Evolutionary conservation across 2,888 invertebrate genomes (phyloP).

Genomic region (Drosophila paranaensis): DNA sequence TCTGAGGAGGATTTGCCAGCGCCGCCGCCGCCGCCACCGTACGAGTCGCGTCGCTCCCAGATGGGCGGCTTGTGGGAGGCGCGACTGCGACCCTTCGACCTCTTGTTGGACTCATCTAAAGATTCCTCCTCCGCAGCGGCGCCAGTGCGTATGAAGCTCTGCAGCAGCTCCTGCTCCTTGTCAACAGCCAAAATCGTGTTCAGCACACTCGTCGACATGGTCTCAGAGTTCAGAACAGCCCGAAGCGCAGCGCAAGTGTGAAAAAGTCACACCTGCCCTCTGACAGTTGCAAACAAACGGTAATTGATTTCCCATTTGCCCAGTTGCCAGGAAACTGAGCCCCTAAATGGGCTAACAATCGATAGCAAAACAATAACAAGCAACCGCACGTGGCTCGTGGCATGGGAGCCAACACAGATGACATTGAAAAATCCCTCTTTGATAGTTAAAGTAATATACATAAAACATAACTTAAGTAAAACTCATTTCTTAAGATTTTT

Average conservation of each 20-base stretch:
- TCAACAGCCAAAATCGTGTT: conserved; percentile 88
- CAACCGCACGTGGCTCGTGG: neutral
- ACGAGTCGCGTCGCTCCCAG: conserved; percentile 70
- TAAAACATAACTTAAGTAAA: neutral
- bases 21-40: conserved; percentile 34
- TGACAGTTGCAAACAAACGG: conserved; percentile 56
- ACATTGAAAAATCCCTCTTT: conserved; percentile 1
- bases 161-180: conserved; percentile 90
- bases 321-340: conserved; percentile 71
- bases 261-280: conserved; percentile 66
- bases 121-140: conserved; percentile 86
- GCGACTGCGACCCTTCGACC: conserved; percentile 64
- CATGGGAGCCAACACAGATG: neutral
- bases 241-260: conserved; percentile 41
- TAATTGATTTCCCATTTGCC: conserved; percentile 57
- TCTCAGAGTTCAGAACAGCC: neutral
- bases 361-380: conserved; percentile 61
- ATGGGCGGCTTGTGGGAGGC: conserved; percentile 58
- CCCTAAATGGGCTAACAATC: conserved; percentile 60
- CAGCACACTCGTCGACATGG: conserved; percentile 84
- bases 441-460: neutral
- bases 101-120: conserved; percentile 84
- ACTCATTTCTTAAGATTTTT: too few relatives aligned
- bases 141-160: conserved; percentile 91
- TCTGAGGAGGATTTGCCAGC: conserved; percentile 37